These are phyloP conservation scores for Danio kyathit DNA, from an alignment of 2,797 vertebrate genomes.

Conservation along the genomic window DNA sequence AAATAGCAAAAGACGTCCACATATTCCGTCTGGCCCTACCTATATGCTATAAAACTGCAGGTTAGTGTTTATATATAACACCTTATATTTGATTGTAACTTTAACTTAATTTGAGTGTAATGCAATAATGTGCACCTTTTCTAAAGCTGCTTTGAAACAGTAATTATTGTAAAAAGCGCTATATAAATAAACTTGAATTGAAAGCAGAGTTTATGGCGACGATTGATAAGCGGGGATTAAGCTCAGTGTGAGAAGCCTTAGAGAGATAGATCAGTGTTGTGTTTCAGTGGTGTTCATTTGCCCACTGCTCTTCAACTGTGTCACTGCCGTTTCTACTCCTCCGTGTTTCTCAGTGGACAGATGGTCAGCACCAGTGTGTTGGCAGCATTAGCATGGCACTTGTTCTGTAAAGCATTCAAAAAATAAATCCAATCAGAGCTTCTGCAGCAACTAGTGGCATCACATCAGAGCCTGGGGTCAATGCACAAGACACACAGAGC, in stretches of 20 bases:
- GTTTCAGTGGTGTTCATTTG: background rate
- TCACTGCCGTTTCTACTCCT: background rate
- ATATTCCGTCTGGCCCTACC: too few relatives aligned
- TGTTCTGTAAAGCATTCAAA: slow-evolving; percentile 23
- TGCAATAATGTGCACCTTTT: too few relatives aligned
- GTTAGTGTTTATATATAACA: too few relatives aligned
- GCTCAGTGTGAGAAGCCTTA: background rate
- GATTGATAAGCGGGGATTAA: background rate
- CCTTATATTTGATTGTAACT: too few relatives aligned
- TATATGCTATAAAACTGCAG: too few relatives aligned
- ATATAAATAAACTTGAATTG: too few relatives aligned
- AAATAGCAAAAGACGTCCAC: too few relatives aligned
- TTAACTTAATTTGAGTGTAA: too few relatives aligned
- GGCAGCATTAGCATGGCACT: slow-evolving; percentile 27
- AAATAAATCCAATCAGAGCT: slow-evolving; percentile 38
- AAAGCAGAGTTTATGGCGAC: background rate
- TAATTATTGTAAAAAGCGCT: too few relatives aligned
- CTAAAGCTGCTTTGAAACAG: too few relatives aligned
- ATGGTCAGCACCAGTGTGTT: slow-evolving; percentile 53
- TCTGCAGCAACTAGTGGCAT: slow-evolving; percentile 28
- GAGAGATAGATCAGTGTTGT: background rate
- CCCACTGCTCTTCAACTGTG: background rate
- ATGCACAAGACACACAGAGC: slow-evolving; percentile 15
- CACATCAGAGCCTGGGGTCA: slow-evolving; percentile 18
- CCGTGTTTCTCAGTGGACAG: slow-evolving; percentile 45